A percentile compares a stretch with the other conserved stretches of the same genome.
phyloP scores from a whole-genome alignment of 2,888 invertebrate genomes.

The Lingula anatina region DNA sequence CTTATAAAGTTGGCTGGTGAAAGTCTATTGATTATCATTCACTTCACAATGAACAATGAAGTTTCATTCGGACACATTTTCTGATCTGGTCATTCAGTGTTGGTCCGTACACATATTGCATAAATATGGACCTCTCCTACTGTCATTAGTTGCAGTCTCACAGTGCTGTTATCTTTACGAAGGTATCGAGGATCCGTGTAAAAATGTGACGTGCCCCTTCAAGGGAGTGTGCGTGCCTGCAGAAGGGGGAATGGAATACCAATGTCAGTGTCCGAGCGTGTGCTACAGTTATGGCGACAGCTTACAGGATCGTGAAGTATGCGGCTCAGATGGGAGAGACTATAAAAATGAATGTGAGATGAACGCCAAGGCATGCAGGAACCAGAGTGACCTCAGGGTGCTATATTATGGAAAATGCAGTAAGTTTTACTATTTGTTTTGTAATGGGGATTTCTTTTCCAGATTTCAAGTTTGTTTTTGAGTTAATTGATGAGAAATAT shows the following conservation, averaged over 20 bases:
- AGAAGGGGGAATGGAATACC: constrained; percentile 66
- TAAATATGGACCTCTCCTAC: too few relatives aligned
- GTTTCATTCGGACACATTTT: too few relatives aligned
- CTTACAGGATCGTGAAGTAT: constrained; percentile 72
- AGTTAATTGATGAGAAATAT: too few relatives aligned
- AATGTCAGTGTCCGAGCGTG: constrained; percentile 72
- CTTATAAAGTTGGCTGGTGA: too few relatives aligned
- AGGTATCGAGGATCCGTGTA: constrained; percentile 71
- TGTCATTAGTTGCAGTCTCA: constrained; percentile 4
- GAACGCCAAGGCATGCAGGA: constrained; percentile 48
- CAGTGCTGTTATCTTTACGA: constrained; percentile 57
- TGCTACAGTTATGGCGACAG: constrained; percentile 82
- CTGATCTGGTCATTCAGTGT: too few relatives aligned
- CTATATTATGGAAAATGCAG: constrained; percentile 56
- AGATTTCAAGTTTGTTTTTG: too few relatives aligned
- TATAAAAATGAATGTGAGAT: constrained; percentile 53
- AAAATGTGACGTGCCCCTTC: constrained; percentile 63
- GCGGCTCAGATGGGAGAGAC: constrained; percentile 60
- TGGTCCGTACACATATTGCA: too few relatives aligned
- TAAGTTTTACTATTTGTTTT: constrained; percentile 37
- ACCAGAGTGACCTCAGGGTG: constrained; percentile 49
- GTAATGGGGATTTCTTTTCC: too few relatives aligned
- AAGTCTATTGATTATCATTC: too few relatives aligned
- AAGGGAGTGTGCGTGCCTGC: constrained; percentile 65
- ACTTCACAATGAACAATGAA: too few relatives aligned